Base-by-base conservation (phyloP, 2,888 invertebrate genomes). In the Dryobota labecula region DNA sequence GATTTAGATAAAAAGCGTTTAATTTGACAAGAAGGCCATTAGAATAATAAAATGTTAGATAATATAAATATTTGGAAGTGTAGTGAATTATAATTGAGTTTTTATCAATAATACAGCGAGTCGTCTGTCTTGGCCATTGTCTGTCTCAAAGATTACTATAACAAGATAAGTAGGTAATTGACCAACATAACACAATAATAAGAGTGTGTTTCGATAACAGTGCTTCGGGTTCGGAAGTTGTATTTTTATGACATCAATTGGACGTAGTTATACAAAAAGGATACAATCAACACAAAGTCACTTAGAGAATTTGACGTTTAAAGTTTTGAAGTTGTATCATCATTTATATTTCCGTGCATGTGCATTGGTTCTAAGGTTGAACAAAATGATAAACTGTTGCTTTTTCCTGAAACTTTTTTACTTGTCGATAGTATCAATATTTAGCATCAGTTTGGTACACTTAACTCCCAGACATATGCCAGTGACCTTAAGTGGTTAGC, bases 41-140 rank as follows among this genome's bases (percentile, higher is more conserved):
- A 18, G 1, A 30, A 36, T 43, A 30, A 56, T 51, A 68, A 47
- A 36, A 57, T 27, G 24, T 78, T 54, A 77, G 82, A 57, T 70
- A 77, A 65, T 57, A 60, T n/a, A 62, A n/a, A 30, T 77, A 58
- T 72, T 51, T 45, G 11, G n/a, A 49, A 63, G 65, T 62, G 36
- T 63, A 69, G 24, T 61, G 51, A 83, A 67, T 41, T 67, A n/a
- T 77, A 77, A 76, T 56, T 72, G 51, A 47, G 66, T 54, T 33
- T 36, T 71, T 82, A 78, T 66, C 43, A 54, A 33, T 54, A 51
- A 8, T 63, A 60, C 4, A 68, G 38, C 15, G 20, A 47, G 38
- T 41, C 20, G 56, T 53, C 64, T 70, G 60, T 47, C 60, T 45
- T 49, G 51, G 60, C 67, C 61, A 81, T 51, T 80, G 80, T 62